Base-by-base conservation (phyloP, 2,113 vertebrate genomes). In the Bostrychus sinensis region DNA sequence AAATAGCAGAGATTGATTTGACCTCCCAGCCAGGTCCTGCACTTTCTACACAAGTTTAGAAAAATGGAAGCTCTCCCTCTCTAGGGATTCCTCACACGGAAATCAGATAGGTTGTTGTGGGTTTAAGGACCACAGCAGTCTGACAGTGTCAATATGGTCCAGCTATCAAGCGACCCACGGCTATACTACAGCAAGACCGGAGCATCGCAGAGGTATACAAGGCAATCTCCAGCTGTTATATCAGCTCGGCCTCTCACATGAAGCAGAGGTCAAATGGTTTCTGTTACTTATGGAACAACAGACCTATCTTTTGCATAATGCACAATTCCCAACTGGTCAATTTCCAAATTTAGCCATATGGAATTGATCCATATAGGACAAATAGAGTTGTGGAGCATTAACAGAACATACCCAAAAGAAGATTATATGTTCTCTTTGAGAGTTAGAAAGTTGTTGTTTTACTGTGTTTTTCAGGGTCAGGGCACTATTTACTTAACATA, bases 1-100 rank as follows among this genome's bases (percentile, higher is more conserved):
- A 97, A 98, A 98, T 94, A 95, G 95, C 94, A 94, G 67, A 86
- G 94, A 97, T 96, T 98, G 95, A 96, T 96, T 96, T 95, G 90
- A 93, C 95, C 94, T 94, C 93, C 93, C 92, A 90, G 94, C 89
- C 93, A 69, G 93, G 94, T 94, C 93, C 88, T 85, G 85, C 91
- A 93, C 91, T 94, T 94, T 93, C 93, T 93, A 93, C 86, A 90
- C 90, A 92, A 93, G 89, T 93, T 92, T 89, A 80, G 92, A 94
- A 95, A 96, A 95, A 95, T 91, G 86, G 93, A 94, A 96, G 92
- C 85, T 85, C 72, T 83, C 83, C 76, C 86, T 92, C 89, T 92
- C 92, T 65, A 56, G 92, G 95, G 95, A 94, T 95, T 94, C 93
- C 93, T 93, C 92, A 90, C 86, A 90, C 84, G 91, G 94, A 93